Evolutionary conservation across 2,113 vertebrate genomes (phyloP).

Genomic region (Mustela lutreola): DNA sequence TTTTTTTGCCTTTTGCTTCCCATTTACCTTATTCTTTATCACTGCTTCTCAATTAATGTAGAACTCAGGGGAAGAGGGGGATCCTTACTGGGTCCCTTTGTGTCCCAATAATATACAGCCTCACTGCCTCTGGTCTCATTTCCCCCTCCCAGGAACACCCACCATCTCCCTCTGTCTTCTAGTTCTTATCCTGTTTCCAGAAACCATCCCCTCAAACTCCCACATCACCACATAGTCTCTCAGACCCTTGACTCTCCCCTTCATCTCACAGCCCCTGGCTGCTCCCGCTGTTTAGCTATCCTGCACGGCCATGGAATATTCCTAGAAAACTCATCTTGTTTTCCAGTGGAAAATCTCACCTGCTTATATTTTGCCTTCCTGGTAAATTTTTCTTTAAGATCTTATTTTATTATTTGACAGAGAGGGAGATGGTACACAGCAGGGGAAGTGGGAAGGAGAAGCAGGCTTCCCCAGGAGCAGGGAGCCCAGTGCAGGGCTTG

Average conservation of each 20-base stretch:
- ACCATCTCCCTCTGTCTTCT: neutral
- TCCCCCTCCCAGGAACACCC: neutral
- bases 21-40: neutral
- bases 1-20: neutral
- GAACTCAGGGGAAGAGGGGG: neutral
- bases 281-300: fast-evolving
- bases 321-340: neutral
- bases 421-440: no score
- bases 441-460: no score
- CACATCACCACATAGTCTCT: neutral
- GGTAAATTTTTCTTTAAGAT: neutral
- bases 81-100: neutral
- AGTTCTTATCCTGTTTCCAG: neutral
- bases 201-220: neutral
- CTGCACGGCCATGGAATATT: fast-evolving
- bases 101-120: neutral
- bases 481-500: no score
- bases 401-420: no score
- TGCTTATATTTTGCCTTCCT: neutral
- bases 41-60: neutral
- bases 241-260: neutral
- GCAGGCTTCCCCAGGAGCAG: no score
- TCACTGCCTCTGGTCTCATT: neutral
- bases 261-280: neutral
- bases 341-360: neutral